Base-by-base conservation (phyloP, 2,797 vertebrate genomes). In the Pseudochromis fuscus region DNA sequence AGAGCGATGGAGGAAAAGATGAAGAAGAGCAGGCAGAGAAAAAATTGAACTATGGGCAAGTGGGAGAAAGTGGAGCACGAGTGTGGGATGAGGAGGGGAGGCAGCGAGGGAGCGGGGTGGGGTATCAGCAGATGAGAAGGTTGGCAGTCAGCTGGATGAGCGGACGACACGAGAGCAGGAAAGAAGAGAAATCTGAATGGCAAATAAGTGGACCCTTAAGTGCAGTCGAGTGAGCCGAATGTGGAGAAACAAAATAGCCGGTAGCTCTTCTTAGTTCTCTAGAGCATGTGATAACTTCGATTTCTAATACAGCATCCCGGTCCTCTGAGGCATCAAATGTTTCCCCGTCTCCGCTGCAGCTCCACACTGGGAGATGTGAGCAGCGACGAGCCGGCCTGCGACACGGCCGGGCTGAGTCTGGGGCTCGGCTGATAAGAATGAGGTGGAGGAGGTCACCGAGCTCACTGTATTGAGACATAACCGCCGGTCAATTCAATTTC, bases 401-500 rank as follows among this genome's bases (percentile, higher is more conserved):
- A 78, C 81, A 66, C 23, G 35, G 21, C 56, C 59, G 49, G 40
- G 45, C 83, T 42, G 72, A 68, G 86, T 90, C 87, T 91, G 88
- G 82, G 84, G 74, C 81, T 68, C 11, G 21, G 53, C 82, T 88
- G 91, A 94, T 93, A 91, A 93, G 87, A 68, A 57, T 3, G 79
- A 87, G 85, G 85, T 81, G 83, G 68, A 79, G 66, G 75, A 89
- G 92, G 86, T 93, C 86, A 90, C 63, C 15, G 40, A 82, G 85
- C 84, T 66, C 75, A 50, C 82, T 77, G 78, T 80, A 87, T 74
- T 83, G 86, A 89, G 88, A 85, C 81, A 72, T 83, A 84, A 85
- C 85, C 57, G 19, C 63, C 28, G 73, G 86, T 88, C 86, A 89
- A 88, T 91, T 93, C 88, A 85, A 91, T 92, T 90, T 93, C 88